Conservation (phyloP, 2,888 invertebrate genomes). For the Cephus rjabovi region DNA sequence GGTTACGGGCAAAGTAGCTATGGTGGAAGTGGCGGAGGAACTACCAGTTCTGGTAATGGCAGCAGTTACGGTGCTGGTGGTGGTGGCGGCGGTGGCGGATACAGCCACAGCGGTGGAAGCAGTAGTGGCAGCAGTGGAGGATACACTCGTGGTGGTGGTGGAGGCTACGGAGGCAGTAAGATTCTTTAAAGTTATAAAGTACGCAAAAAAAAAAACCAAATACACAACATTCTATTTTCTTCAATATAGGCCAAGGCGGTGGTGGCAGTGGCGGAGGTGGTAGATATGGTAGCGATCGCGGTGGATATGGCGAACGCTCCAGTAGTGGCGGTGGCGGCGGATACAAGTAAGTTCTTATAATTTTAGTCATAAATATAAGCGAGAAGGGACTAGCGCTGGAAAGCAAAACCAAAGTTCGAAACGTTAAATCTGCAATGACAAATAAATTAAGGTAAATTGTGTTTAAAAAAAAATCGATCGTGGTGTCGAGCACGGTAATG, state of each 20-base stretch:
- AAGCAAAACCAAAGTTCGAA: neutral
- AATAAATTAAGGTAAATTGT: neutral
- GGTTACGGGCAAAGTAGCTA: slow-evolving; percentile 68
- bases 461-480: neutral
- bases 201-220: neutral
- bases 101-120: slow-evolving; percentile 47
- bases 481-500: slow-evolving; percentile 22
- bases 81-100: slow-evolving; percentile 31
- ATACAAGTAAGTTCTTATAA: slow-evolving; percentile 63
- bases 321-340: slow-evolving; percentile 52
- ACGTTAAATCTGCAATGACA: neutral
- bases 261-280: slow-evolving; percentile 49
- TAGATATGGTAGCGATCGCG: slow-evolving; percentile 66
- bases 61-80: slow-evolving; percentile 63
- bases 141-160: slow-evolving; percentile 41
- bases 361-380: slow-evolving; percentile 11
- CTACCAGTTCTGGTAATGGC: slow-evolving; percentile 66
- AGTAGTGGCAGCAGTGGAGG: slow-evolving; percentile 64
- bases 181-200: neutral
- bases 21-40: slow-evolving; percentile 69
- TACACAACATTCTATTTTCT: neutral
- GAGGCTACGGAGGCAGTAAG: slow-evolving; percentile 36
- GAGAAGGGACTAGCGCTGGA: slow-evolving; percentile 4
- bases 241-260: slow-evolving; percentile 67
- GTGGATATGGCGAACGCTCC: slow-evolving; percentile 66